phyloP scores from a whole-genome alignment of 37 sponge, comb jelly and placozoan species.

The Theonella swinhoei region DNA sequence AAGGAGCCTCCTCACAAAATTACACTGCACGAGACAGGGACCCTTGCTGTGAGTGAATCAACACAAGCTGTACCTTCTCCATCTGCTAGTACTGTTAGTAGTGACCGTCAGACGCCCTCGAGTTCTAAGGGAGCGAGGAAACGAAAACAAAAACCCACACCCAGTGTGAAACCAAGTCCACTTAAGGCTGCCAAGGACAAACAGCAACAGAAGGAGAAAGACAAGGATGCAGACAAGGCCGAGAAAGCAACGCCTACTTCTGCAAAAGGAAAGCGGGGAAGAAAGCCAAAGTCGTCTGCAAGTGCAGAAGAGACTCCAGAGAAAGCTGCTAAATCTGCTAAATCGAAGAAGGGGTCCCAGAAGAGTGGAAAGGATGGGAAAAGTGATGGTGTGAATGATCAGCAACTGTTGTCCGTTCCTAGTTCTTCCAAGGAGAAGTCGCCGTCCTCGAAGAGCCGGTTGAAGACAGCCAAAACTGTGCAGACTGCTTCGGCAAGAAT shows the following conservation, averaged over 20 bases:
- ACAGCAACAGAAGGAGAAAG: background rate
- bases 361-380: background rate
- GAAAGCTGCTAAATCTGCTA: background rate
- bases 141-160: background rate
- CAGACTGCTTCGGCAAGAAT: conserved; percentile 23
- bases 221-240: background rate
- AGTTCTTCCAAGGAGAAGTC: no score
- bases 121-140: conserved; percentile 2
- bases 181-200: background rate
- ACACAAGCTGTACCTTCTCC: background rate
- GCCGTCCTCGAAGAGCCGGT: background rate
- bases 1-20: no score
- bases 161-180: background rate
- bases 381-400: background rate
- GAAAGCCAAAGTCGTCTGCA: no score
- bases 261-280: no score
- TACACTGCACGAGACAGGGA: background rate
- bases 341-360: background rate
- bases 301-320: background rate
- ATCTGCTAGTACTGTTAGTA: background rate
- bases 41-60: background rate
- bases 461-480: background rate
- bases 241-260: background rate
- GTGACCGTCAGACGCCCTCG: conserved; percentile 15
- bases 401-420: no score